Conservation (phyloP, 2,113 vertebrate species). For the Sitta europaea region DNA sequence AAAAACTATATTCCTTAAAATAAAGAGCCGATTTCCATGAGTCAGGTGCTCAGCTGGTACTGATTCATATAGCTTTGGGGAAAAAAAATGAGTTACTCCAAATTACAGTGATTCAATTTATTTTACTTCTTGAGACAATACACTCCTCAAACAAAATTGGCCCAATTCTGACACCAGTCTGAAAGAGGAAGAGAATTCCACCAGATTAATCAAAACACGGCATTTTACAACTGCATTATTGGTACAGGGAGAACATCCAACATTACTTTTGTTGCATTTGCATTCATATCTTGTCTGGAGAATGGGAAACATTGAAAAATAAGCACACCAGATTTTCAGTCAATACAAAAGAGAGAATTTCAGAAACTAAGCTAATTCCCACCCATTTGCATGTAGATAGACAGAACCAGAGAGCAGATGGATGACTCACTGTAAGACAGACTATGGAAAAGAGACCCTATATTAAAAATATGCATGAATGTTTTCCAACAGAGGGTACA, state of each 20-base stretch:
- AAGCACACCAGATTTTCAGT: not conserved
- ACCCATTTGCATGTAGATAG: not conserved
- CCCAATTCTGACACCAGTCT: not conserved
- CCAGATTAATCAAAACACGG: not conserved
- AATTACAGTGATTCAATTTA: not conserved
- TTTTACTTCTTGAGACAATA: not conserved
- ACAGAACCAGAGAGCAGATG: not conserved
- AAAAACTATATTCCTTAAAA: not conserved
- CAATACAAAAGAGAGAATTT: not conserved
- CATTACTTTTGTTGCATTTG: not conserved
- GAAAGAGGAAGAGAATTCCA: not conserved
- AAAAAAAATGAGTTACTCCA: not conserved
- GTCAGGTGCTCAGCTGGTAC: not conserved
- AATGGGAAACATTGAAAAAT: not conserved
- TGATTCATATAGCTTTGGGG: not conserved
- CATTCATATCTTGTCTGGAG: not conserved
- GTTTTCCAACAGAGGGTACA: slow-evolving; percentile 6
- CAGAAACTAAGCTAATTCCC: not conserved
- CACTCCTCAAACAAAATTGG: not conserved
- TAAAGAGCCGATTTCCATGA: not conserved
- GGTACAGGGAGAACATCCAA: not conserved
- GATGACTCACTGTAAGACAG: not conserved
- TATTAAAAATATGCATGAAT: not conserved
- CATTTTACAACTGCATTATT: not conserved
- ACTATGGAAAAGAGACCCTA: not conserved